Evolutionary conservation across 2,888 invertebrate genomes (phyloP).

Genomic region (Thereva nobilitata): DNA sequence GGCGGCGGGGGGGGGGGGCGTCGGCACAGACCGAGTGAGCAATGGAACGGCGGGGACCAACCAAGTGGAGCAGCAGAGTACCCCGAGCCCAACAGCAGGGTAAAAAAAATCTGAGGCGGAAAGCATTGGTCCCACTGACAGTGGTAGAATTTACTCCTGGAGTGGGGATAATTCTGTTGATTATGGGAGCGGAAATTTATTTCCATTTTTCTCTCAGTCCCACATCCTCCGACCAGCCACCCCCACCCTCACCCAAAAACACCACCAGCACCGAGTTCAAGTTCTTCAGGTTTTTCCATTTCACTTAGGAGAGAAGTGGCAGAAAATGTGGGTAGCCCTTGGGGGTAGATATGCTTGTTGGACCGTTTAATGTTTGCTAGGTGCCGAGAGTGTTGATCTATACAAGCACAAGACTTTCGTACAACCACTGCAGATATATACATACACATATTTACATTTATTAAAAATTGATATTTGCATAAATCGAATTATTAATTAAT

Average conservation of each 20-base stretch:
- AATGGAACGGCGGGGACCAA: neutral
- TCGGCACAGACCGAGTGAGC: slow-evolving; percentile 6
- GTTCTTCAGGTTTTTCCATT: too few relatives aligned
- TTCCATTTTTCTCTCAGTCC: slow-evolving; percentile 25
- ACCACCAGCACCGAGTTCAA: too few relatives aligned
- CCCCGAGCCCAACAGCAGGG: too few relatives aligned
- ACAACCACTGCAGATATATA: neutral
- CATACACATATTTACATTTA: neutral
- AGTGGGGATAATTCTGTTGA: slow-evolving; percentile 36
- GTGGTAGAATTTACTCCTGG: neutral
- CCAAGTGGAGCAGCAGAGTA: too few relatives aligned
- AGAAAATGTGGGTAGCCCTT: too few relatives aligned
- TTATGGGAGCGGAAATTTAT: slow-evolving; percentile 37
- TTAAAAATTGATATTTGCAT: neutral
- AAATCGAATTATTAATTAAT: slow-evolving; percentile 12
- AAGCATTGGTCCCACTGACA: too few relatives aligned
- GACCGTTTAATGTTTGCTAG: neutral
- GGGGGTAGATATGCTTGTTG: neutral
- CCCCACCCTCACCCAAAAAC: too few relatives aligned
- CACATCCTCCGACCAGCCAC: neutral
- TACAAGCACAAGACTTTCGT: too few relatives aligned
- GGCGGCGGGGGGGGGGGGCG: slow-evolving; percentile 3
- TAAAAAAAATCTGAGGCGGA: too few relatives aligned
- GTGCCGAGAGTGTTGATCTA: neutral
- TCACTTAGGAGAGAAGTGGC: too few relatives aligned